phyloP scores from a whole-genome alignment of 2,888 invertebrate genomes.

The Adelphocoris suturalis region DNA sequence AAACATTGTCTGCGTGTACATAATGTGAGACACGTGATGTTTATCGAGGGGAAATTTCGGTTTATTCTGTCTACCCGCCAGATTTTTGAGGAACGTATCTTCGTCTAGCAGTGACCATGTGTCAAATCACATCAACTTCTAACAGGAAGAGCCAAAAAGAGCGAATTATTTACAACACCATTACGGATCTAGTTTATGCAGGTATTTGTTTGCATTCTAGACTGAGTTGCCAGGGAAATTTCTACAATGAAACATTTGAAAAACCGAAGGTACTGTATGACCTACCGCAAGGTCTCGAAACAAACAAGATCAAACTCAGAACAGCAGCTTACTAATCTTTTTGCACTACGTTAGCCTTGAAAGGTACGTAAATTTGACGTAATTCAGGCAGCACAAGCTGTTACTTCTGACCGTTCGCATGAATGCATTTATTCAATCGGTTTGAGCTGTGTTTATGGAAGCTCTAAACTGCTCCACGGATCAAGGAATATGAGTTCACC shows the following conservation, averaged over 20 bases:
- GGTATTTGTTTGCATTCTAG: not conserved
- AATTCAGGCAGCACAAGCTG: not conserved
- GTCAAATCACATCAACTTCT: no score
- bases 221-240: not conserved
- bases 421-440: not conserved
- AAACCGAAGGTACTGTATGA: not conserved
- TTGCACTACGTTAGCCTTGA: not conserved
- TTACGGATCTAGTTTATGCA: no score
- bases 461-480: not conserved
- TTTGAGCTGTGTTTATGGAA: not conserved
- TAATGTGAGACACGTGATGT: not conserved
- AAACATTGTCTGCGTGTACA: not conserved
- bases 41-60: not conserved
- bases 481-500: not conserved
- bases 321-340: not conserved
- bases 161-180: no score
- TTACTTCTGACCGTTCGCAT: not conserved
- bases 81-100: no score
- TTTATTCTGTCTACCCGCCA: not conserved
- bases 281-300: not conserved
- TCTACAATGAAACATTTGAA: no score
- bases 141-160: no score
- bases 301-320: not conserved
- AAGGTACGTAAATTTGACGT: not conserved
- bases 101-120: no score